Evolutionary conservation across 1,140 invertebrate species (phyloP).

Genomic region (Himalopsyche phryganea): DNA sequence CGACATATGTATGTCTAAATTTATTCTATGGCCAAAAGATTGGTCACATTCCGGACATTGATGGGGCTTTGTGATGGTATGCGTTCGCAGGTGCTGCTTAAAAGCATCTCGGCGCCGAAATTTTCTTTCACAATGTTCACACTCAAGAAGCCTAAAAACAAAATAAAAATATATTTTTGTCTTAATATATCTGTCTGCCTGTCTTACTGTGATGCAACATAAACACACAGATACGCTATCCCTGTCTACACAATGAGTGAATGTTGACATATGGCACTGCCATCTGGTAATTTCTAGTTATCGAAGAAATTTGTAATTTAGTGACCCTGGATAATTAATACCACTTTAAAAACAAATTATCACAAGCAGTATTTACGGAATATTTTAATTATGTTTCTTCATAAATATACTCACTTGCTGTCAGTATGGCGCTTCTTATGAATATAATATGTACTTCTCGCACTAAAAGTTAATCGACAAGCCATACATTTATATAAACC

Average conservation of each 20-base stretch:
- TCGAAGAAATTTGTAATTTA: too few species aligned
- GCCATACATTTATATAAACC: slow-evolving; percentile 15
- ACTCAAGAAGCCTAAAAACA: slow-evolving; percentile 2
- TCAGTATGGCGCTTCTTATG: slow-evolving; percentile 18
- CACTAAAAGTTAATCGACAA: slow-evolving; percentile 13
- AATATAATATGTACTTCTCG: slow-evolving; percentile 8
- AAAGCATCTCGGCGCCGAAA: slow-evolving; percentile 15
- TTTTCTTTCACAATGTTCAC: slow-evolving; percentile 12
- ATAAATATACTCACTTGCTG: slow-evolving; percentile 15
- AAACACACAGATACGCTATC: too few species aligned
- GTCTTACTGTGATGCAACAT: too few species aligned
- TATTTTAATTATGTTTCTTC: too few species aligned
- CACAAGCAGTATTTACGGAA: too few species aligned
- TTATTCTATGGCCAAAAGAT: slow-evolving; percentile 14
- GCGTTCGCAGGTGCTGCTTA: slow-evolving; percentile 9
- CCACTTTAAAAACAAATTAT: too few species aligned
- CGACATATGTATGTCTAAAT: slow-evolving; percentile 14
- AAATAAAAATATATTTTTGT: too few species aligned
- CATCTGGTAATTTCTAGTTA: too few species aligned
- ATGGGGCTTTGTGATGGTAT: slow-evolving; percentile 6
- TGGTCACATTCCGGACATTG: slow-evolving; percentile 3
- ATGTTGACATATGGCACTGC: too few species aligned
- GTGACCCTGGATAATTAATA: too few species aligned
- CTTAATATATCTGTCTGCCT: too few species aligned
- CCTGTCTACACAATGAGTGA: too few species aligned